Conservation (phyloP, 2,113 vertebrate species). For the Peucedramus taeniatus region DNA sequence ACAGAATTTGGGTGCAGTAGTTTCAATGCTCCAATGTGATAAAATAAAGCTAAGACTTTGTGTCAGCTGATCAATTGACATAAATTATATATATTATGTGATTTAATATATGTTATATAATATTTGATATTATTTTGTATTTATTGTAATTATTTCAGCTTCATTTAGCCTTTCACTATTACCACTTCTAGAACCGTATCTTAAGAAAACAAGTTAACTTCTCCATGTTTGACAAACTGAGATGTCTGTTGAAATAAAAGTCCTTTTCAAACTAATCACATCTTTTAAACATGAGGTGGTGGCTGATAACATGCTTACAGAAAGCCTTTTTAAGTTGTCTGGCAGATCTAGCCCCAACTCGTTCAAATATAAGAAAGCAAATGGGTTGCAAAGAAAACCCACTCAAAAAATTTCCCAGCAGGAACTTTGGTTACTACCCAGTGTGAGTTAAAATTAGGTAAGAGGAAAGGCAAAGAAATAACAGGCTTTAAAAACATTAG, state of each 20-base stretch:
- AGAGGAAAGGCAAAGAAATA: slow-evolving; percentile 20
- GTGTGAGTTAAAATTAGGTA: slow-evolving; percentile 28
- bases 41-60: background rate
- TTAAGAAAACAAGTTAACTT: slow-evolving; percentile 24
- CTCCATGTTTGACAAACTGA: background rate
- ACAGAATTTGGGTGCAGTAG: background rate
- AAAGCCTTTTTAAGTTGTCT: slow-evolving; percentile 12
- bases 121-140: background rate
- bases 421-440: background rate
- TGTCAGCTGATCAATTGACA: background rate
- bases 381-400: background rate
- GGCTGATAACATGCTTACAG: background rate
- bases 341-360: background rate
- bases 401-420: slow-evolving; percentile 8
- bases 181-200: background rate
- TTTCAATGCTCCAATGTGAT: background rate
- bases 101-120: background rate
- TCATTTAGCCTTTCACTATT: background rate
- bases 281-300: background rate
- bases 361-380: background rate
- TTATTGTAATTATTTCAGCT: background rate
- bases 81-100: background rate
- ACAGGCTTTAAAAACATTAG: background rate
- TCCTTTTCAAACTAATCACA: slow-evolving; percentile 5
- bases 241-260: background rate